phyloP scores from a whole-genome alignment of 1,140 invertebrate genomes.

The Anastatus disparis region DNA sequence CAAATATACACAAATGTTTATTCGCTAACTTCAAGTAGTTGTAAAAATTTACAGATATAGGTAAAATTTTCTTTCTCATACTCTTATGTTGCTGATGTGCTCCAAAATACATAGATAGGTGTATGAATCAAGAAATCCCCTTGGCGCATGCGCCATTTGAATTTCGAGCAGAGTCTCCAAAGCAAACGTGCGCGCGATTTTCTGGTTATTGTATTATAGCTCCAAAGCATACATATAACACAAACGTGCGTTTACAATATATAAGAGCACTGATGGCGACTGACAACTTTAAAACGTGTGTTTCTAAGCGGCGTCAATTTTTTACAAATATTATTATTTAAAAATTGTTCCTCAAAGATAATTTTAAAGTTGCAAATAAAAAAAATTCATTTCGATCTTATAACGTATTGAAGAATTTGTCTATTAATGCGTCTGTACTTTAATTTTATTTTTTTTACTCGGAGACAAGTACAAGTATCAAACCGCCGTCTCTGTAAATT shows the following conservation, averaged over 20 bases:
- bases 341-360: too few relatives aligned
- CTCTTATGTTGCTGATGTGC: too few relatives aligned
- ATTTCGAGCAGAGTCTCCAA: not conserved
- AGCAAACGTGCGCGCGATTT: not conserved
- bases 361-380: not conserved
- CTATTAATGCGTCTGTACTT: not conserved
- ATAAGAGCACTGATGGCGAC: constrained; percentile 59
- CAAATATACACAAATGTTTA: not conserved
- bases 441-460: not conserved
- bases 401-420: not conserved
- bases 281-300: constrained; percentile 65
- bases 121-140: not conserved
- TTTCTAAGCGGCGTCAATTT: constrained; percentile 41
- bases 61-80: not conserved
- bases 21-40: constrained; percentile 1
- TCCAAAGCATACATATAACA: not conserved
- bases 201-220: not conserved
- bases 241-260: too few relatives aligned
- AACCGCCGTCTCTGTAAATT: not conserved
- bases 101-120: too few relatives aligned
- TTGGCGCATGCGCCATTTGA: constrained; percentile 19
- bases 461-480: not conserved
- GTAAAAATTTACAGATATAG: not conserved
- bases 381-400: not conserved
- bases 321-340: constrained; percentile 2